phyloP scores from a whole-genome alignment of 1,140 invertebrate genomes.

The Cydia pomonella region DNA sequence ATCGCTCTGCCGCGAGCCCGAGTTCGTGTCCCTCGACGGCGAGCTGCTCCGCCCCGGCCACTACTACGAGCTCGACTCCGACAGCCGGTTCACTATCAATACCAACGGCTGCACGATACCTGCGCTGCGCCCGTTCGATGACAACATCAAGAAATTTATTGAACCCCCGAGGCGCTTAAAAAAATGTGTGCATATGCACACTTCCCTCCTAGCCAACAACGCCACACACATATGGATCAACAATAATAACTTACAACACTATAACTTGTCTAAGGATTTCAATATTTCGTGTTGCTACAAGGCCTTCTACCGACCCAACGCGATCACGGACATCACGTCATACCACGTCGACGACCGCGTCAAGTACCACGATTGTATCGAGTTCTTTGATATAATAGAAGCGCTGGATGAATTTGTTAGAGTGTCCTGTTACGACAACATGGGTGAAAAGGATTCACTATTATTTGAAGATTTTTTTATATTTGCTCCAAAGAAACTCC shows the following conservation, averaged over 20 bases:
- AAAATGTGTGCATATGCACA: conserved; percentile 61
- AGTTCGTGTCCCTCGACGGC: conserved; percentile 53
- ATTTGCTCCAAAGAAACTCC: conserved; percentile 81
- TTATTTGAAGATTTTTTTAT: conserved; percentile 87
- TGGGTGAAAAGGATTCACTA: conserved; percentile 48
- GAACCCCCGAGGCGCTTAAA: conserved; percentile 65
- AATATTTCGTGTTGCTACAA: conserved; percentile 83
- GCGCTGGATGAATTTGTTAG: conserved; percentile 83
- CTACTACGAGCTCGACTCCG: conserved; percentile 41
- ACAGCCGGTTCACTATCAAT: conserved; percentile 82
- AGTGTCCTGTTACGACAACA: conserved; percentile 81
- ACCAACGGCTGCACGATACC: conserved; percentile 91
- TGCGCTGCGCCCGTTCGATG: conserved; percentile 86
- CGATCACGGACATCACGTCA: conserved; percentile 65
- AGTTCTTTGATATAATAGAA: conserved; percentile 68
- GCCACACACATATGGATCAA: conserved; percentile 82
- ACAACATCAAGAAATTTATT: conserved; percentile 72
- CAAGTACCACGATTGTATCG: conserved; percentile 69
- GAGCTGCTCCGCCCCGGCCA: conserved; percentile 15
- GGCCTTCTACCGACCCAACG: conserved; percentile 81
- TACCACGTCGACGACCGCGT: conserved; percentile 68
- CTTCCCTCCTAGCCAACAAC: conserved; percentile 83
- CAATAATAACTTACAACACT: conserved; percentile 74
- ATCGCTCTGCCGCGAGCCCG: conserved; percentile 55
- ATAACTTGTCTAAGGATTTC: conserved; percentile 76